Percentiles rank a stretch among this genome's conserved stretches.
These are phyloP conservation scores for Coranthus polyacanthus DNA, from an alignment of 2,797 vertebrate species.

Conservation along the genomic window DNA sequence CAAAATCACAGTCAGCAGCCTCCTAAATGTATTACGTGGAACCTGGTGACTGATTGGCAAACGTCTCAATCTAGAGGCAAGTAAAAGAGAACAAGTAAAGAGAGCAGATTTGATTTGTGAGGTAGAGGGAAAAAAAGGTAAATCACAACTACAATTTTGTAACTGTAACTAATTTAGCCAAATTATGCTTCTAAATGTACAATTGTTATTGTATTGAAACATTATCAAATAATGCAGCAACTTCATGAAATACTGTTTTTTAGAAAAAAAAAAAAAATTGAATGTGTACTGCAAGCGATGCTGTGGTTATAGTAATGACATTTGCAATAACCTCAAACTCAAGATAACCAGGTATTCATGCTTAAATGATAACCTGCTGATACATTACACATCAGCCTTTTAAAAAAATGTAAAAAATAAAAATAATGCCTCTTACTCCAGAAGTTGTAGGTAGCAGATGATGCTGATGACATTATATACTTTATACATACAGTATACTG, in stretches of 20 bases:
- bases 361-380: neutral
- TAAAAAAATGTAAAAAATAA: too few relatives aligned
- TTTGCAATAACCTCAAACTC: neutral
- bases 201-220: neutral
- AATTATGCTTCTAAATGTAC: neutral
- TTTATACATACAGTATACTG: neutral
- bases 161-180: too few relatives aligned
- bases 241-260: too few relatives aligned
- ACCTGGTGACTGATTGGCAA: neutral
- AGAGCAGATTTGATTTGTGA: neutral
- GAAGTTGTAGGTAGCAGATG: neutral
- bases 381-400: too few relatives aligned
- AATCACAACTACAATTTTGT: too few relatives aligned
- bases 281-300: neutral
- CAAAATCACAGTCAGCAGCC: too few relatives aligned
- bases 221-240: too few relatives aligned
- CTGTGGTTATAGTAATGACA: neutral
- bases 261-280: neutral
- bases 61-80: neutral
- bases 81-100: neutral
- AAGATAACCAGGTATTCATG: neutral
- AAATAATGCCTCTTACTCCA: too few relatives aligned
- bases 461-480: neutral
- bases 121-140: neutral
- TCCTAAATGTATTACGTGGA: neutral